Conservation (phyloP, 64 coral and sea anemone genomes). For the Stylophora pistillata region DNA sequence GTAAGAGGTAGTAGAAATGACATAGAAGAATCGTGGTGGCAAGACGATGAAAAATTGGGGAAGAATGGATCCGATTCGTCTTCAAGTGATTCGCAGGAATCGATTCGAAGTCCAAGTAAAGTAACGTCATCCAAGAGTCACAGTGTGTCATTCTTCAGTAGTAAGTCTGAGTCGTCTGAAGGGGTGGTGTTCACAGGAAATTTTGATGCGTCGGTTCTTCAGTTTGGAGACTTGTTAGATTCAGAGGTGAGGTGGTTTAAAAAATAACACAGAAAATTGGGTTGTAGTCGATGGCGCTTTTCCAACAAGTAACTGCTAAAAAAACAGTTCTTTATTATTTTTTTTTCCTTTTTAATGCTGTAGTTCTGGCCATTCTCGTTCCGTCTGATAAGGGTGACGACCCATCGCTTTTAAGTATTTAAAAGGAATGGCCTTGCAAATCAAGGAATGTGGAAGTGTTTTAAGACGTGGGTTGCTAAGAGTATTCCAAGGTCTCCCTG, state of each 20-base stretch:
- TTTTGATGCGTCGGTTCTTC: slow-evolving; percentile 84
- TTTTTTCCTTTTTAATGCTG: too few relatives aligned
- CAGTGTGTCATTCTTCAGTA: slow-evolving; percentile 57
- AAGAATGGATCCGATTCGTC: slow-evolving; percentile 62
- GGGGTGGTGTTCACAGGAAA: slow-evolving; percentile 79
- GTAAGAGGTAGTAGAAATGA: slow-evolving; percentile 33
- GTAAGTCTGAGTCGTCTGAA: slow-evolving; percentile 84
- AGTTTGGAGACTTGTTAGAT: slow-evolving; percentile 90
- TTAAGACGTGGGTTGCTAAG: too few relatives aligned
- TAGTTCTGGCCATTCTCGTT: too few relatives aligned
- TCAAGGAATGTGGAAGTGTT: too few relatives aligned
- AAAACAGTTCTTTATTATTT: too few relatives aligned
- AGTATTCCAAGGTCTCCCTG: too few relatives aligned
- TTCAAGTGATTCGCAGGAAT: slow-evolving; percentile 46
- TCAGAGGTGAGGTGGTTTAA: slow-evolving; percentile 54
- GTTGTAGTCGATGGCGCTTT: neutral
- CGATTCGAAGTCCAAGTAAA: slow-evolving; percentile 27
- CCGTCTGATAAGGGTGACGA: too few relatives aligned
- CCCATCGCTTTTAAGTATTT: too few relatives aligned
- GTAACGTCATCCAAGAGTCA: slow-evolving; percentile 18
- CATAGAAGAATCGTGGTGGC: slow-evolving; percentile 80
- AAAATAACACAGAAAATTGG: neutral
- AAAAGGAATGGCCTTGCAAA: too few relatives aligned
- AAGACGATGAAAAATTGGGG: slow-evolving; percentile 8
- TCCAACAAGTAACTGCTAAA: too few relatives aligned